Evolutionary conservation across 92 coral and sea anemone genomes (phyloP).

Genomic region (Scolanthus callimorphus): DNA sequence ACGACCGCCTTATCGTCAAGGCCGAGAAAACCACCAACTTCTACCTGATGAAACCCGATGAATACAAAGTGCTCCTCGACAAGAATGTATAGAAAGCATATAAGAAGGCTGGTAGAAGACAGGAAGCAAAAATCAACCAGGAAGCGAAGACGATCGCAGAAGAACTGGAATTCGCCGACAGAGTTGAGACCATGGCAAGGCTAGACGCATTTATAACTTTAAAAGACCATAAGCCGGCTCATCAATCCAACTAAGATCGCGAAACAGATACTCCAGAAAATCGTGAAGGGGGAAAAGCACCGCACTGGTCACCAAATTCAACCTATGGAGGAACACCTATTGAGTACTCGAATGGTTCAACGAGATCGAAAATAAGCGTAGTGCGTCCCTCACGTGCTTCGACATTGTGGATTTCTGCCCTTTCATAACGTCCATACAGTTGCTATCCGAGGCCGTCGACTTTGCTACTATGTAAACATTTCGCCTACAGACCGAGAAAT

Average conservation of each 20-base stretch:
- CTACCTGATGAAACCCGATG: background rate
- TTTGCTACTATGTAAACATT: constrained; percentile 5
- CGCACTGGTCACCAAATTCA: background rate
- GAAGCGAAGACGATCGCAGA: background rate
- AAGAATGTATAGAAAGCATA: background rate
- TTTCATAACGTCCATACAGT: background rate
- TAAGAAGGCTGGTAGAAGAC: background rate
- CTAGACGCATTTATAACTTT: background rate
- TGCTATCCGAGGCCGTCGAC: background rate
- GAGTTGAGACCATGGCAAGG: background rate
- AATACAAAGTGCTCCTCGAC: background rate
- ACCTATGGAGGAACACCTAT: constrained; percentile 20
- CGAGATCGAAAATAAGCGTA: constrained; percentile 5
- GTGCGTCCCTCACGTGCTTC: constrained; percentile 4
- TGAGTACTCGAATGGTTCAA: constrained; percentile 26
- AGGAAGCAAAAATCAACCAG: background rate
- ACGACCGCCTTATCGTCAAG: background rate
- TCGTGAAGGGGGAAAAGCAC: background rate
- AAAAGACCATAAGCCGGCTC: constrained; percentile 18
- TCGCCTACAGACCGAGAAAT: background rate
- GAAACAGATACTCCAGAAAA: constrained; percentile 12
- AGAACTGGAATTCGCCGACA: background rate
- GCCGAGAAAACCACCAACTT: background rate
- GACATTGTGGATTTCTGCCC: background rate
- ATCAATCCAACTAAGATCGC: constrained; percentile 7